These are phyloP conservation scores for Monoplex corrugatus DNA, from an alignment of 2,888 invertebrate genomes.

Conservation along the genomic window DNA sequence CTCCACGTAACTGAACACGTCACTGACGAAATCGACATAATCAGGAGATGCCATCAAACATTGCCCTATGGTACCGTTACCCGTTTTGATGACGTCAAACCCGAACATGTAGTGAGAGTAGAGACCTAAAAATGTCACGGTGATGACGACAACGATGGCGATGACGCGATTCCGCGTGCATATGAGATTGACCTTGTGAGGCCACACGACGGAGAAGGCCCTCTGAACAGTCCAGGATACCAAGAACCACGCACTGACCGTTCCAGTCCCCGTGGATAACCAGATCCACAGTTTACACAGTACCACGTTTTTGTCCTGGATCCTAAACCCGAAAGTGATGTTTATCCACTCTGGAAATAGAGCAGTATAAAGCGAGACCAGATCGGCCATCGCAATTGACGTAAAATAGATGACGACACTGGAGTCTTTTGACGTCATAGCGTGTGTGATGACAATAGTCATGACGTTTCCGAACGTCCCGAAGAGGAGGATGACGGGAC, in stretches of 20 bases:
- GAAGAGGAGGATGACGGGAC: neutral
- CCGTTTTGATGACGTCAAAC: too few species aligned
- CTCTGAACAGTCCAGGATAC: constrained; percentile 22
- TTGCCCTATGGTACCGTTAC: too few species aligned
- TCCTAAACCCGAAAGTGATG: neutral
- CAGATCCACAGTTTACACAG: neutral
- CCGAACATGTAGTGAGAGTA: too few species aligned
- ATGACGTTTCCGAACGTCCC: constrained; percentile 12
- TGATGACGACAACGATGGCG: too few species aligned
- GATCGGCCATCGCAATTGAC: neutral
- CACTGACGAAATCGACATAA: too few species aligned
- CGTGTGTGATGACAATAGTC: neutral
- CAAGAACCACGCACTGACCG: constrained; percentile 20
- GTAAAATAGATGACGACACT: neutral
- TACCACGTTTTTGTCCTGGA: neutral
- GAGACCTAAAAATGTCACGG: too few species aligned
- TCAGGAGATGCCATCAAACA: too few species aligned
- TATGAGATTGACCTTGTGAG: constrained; percentile 4
- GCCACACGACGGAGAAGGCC: constrained; percentile 30
- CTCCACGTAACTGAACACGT: too few species aligned
- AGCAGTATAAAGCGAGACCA: neutral
- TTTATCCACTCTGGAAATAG: neutral
- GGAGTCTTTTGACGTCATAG: neutral
- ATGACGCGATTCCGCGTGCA: too few species aligned
- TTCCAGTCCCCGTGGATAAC: neutral